Base-by-base conservation (phyloP, 2,797 vertebrate genomes). In the Neostethus bicornis region DNA sequence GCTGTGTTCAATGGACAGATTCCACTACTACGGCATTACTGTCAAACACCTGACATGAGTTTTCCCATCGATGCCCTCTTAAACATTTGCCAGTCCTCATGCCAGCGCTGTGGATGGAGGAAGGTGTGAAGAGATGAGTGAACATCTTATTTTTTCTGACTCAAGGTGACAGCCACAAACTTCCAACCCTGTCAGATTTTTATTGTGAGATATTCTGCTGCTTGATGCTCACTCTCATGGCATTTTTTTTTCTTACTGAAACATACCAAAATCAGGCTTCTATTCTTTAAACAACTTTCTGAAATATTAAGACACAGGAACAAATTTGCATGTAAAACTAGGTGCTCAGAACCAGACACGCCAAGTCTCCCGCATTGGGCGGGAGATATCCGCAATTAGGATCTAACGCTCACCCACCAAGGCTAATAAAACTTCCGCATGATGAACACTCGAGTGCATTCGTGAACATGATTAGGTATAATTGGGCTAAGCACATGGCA, bases 41-140 rank as follows among this genome's bases (percentile, higher is more conserved):
- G 53, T 57, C 55, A 73, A 57, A 66, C 66, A 64, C 61, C 5
- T 57, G 50, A 57, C 61, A 56, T 34, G 49, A 52, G 52, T 61
- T 69, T 62, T 63, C 44, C 61, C 52, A 53, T 57, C 55, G 55
- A 37, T 24, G 26, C 11, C 41, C 38, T 41, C 44, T 65, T 11
- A 9, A 58, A 51, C 37, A 63, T 66, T 34, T 19, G 54, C 54
- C 53, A n/a, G 14, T 45, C 53, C 29, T 66, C 35, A n/a, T 3
- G 14, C 48, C 43, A 41, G 58, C 49, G 59, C 41, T 20, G 2
- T 47, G 59, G 55, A 61, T 35, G 54, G 50, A 48, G 12, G 25
- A 42, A 19, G 21, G 49, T 61, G 48, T 61, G 20, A 2, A n/a
- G 55, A 41, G 12, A 13, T 37, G 42, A 60, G 50, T 24, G 39